Conservation (phyloP, 64 coral and sea anemone genomes). For the Acropora yongei region DNA sequence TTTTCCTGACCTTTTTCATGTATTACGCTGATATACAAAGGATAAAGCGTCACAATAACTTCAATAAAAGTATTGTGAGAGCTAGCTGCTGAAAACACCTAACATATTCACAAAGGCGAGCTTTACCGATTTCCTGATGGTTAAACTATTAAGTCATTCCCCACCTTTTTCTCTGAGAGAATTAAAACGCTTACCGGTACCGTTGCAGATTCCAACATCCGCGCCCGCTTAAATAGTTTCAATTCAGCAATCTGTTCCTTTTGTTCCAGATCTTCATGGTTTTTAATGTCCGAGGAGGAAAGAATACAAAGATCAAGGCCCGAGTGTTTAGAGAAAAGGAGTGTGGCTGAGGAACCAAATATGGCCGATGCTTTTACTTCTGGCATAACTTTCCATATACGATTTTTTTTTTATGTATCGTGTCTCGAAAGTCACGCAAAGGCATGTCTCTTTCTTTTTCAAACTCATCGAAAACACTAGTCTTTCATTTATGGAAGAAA, state of each 20-base stretch:
- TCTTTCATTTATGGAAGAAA: conserved; percentile 37
- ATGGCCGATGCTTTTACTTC: conserved; percentile 34
- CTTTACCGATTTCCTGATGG: no score
- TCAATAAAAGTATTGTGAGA: no score
- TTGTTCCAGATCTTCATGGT: conserved; percentile 8
- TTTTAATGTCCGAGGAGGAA: not conserved
- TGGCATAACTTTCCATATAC: not conserved
- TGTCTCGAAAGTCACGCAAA: conserved; percentile 39
- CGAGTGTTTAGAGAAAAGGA: conserved; percentile 81
- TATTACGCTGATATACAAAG: no score
- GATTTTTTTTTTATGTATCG: not conserved
- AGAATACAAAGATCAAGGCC: conserved; percentile 89
- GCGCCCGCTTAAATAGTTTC: conserved; percentile 67
- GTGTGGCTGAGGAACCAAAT: conserved; percentile 93
- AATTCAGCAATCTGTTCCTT: conserved; percentile 72
- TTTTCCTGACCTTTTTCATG: no score
- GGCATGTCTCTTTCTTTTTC: conserved; percentile 43
- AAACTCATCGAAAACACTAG: conserved; percentile 54
- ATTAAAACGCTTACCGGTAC: conserved; percentile 74
- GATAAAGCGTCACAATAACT: no score
- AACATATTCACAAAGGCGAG: no score
- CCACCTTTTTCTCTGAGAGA: no score
- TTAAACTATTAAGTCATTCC: no score
- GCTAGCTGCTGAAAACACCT: no score
- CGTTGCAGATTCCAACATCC: conserved; percentile 75